These are phyloP conservation scores for Amblyteles armatorius DNA, from an alignment of 2,888 invertebrate species.

Conservation along the genomic window DNA sequence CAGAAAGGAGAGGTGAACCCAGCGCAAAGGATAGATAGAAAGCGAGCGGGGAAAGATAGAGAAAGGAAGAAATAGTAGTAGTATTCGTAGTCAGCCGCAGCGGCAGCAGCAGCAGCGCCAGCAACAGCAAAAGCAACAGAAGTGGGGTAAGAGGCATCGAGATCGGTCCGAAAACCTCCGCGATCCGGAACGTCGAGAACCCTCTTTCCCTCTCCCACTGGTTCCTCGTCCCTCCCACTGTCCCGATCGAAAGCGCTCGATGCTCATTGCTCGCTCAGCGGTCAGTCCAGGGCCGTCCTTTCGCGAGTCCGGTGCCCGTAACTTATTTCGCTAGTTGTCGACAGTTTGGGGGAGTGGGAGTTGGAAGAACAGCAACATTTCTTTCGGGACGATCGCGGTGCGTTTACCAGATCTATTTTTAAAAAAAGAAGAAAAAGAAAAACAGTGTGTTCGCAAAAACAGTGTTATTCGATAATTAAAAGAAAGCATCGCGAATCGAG, in stretches of 20 bases:
- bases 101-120: slow-evolving; percentile 11
- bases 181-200: slow-evolving; percentile 72
- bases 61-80: slow-evolving; percentile 41
- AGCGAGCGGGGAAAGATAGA: slow-evolving; percentile 41
- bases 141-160: slow-evolving; percentile 64
- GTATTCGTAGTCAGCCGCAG: slow-evolving; percentile 19
- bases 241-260: slow-evolving; percentile 54
- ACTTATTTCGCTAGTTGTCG: neutral
- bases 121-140: slow-evolving; percentile 23
- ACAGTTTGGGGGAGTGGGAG: neutral
- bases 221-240: slow-evolving; percentile 35
- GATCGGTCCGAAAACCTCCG: slow-evolving; percentile 75
- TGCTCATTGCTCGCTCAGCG: slow-evolving; percentile 65
- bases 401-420: neutral
- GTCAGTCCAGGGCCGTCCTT: slow-evolving; percentile 70
- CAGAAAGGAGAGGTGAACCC: slow-evolving; percentile 56
- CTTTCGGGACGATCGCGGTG: neutral
- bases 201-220: slow-evolving; percentile 33
- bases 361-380: neutral
- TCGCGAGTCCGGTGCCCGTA: slow-evolving; percentile 58
- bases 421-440: neutral
- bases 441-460: neutral
- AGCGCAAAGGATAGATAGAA: slow-evolving; percentile 64
- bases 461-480: neutral
- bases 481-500: neutral